Evolutionary conservation across 2,113 vertebrate genomes (phyloP), one percentile per base, ranked within the genome.

Genomic region (Antidorcas marsupialis): DNA sequence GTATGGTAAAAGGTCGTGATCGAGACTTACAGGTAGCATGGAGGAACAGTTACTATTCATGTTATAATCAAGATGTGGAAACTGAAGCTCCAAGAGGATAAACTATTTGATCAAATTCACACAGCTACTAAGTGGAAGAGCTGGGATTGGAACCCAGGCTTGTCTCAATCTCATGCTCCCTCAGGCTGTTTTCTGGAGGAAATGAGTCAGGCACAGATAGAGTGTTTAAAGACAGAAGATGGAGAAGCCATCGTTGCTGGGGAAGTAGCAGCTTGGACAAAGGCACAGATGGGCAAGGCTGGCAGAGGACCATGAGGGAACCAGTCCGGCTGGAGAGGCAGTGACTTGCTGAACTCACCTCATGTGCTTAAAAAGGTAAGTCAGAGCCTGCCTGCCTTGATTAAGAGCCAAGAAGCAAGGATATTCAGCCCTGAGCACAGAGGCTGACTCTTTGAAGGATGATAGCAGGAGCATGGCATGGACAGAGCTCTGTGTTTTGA

Each of bases 311-410:
- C 60, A 45, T 5, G 19, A 30, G 76, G 23, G 95, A 96, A 94
- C 97, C 97, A 89, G 87, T 97, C 62, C n/a, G 71, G 87, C 95
- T 62, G 81, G 97, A 97, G 97, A 93, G 91, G 81, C 85, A 59
- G 45, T 52, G 90, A 79, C 93, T 92, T 95, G 96, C 52, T 87
- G 79, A 95, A 95, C 97, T 95, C 74, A 28, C 93, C 97, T 96
- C 64, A 33, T 9, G 89, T 59, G 79, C 92, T 74, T 71, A n/a
- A 28, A 94, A 92, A 64, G 91, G 55, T 95, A 95, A 97, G 91
- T 94, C 30, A 14, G 81, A 82, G 94, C 96, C 82, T 95, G 85
- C 59, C 96, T 95, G 85, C 50, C 64, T 96, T 96, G 93, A 91
- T 47, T 62, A 74, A 55, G 60, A 87, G 84, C 95, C 96, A 94